These are phyloP conservation scores for Scalopus aquaticus DNA, from an alignment of 2,113 vertebrate species.

Conservation along the genomic window DNA sequence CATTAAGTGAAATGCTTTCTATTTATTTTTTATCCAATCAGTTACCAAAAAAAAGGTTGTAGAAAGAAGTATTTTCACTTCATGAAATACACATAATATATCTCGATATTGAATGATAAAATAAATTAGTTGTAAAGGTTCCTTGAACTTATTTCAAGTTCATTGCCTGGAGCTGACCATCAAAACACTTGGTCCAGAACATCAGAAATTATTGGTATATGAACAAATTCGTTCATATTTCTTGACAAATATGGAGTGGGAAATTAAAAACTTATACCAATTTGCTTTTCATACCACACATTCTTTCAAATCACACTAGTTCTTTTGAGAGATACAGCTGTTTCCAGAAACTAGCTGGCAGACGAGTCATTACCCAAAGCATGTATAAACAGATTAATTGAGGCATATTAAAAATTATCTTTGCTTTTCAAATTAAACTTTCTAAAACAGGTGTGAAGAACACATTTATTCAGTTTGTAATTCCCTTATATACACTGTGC, in stretches of 20 bases:
- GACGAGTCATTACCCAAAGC: background rate
- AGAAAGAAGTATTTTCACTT: constrained; percentile 22
- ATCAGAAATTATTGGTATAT: background rate
- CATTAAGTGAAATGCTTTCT: background rate
- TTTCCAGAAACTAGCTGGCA: background rate
- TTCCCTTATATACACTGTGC: background rate
- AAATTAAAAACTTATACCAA: constrained; percentile 15
- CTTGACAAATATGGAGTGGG: background rate
- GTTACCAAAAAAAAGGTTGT: background rate
- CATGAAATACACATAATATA: background rate
- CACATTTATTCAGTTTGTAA: background rate
- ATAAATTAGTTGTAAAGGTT: background rate
- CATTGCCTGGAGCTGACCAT: background rate
- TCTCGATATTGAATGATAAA: background rate
- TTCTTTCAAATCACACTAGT: background rate
- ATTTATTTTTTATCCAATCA: background rate
- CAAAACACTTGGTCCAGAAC: constrained; percentile 11
- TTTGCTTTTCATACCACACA: background rate
- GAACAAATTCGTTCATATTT: background rate
- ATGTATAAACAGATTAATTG: background rate
- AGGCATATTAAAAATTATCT: background rate
- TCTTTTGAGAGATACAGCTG: background rate
- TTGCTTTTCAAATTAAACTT: background rate
- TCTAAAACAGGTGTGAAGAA: background rate
- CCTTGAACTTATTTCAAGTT: constrained; percentile 33